Percentiles rank a stretch among this genome's conserved stretches.
Conservation (phyloP, 2,113 vertebrate species). For the Campylorhamphus procurvoides region DNA sequence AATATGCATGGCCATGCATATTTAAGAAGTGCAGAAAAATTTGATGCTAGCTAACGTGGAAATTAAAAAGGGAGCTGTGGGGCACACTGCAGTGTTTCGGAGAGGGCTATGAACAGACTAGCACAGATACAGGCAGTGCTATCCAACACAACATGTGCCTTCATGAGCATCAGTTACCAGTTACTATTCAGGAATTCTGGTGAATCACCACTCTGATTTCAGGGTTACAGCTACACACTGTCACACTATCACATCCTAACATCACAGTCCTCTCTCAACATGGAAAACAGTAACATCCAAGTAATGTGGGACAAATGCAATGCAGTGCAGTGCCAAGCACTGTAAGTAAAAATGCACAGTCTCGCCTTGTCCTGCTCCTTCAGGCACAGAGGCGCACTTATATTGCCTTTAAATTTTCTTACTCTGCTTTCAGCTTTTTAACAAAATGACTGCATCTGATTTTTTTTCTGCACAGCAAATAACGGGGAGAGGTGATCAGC, state of each 20-base stretch:
- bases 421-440: not conserved
- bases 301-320: not conserved
- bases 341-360: not conserved
- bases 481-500: not conserved
- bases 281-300: not conserved
- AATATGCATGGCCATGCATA: constrained; percentile 26
- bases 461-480: not conserved
- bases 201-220: not conserved
- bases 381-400: not conserved
- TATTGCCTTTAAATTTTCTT: not conserved
- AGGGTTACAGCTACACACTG: not conserved
- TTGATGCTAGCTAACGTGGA: not conserved
- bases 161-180: not conserved
- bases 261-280: not conserved
- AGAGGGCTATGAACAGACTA: not conserved
- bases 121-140: not conserved
- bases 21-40: not conserved
- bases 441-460: not conserved
- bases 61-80: not conserved
- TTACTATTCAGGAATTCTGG: not conserved
- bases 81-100: not conserved
- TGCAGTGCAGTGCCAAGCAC: not conserved
- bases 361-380: not conserved
- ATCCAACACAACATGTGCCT: not conserved
- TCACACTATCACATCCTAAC: not conserved